A percentile compares a stretch with the other conserved stretches of the same genome.
Evolutionary conservation across 2,888 invertebrate species (phyloP).

Genomic region (Ectropis crepuscularia): DNA sequence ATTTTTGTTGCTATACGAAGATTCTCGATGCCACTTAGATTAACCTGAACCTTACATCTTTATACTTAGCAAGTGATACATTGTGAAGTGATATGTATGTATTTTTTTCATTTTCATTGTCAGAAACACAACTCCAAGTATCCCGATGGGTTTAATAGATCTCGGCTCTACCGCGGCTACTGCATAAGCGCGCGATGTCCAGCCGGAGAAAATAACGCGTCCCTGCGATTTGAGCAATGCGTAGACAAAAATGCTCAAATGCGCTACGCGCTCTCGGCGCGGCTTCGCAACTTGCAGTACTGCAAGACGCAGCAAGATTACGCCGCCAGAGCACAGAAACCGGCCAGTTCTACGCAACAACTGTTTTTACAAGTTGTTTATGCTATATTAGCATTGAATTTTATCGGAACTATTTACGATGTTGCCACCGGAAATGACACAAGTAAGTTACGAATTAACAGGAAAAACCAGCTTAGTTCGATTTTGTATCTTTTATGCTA

Average conservation of each 20-base stretch:
- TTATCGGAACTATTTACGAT: no score
- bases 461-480: no score
- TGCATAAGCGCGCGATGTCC: conserved; percentile 29
- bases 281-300: background rate
- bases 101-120: background rate
- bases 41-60: conserved; percentile 52
- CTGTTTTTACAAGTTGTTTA: background rate
- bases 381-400: no score
- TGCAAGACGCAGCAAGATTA: background rate
- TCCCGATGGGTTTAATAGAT: conserved; percentile 24
- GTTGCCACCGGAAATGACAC: no score
- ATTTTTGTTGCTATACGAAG: no score
- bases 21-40: no score
- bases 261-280: background rate
- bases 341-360: background rate
- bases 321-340: background rate
- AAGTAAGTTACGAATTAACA: no score
- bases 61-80: conserved; percentile 28
- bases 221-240: conserved; percentile 27
- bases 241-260: background rate
- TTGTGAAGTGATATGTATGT: conserved; percentile 37
- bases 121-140: conserved; percentile 13
- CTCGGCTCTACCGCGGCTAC: conserved; percentile 31
- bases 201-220: background rate
- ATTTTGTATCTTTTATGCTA: no score